These are phyloP conservation scores for Prosopocoilus inquinatus DNA, from an alignment of 2,888 invertebrate genomes.

Conservation along the genomic window DNA sequence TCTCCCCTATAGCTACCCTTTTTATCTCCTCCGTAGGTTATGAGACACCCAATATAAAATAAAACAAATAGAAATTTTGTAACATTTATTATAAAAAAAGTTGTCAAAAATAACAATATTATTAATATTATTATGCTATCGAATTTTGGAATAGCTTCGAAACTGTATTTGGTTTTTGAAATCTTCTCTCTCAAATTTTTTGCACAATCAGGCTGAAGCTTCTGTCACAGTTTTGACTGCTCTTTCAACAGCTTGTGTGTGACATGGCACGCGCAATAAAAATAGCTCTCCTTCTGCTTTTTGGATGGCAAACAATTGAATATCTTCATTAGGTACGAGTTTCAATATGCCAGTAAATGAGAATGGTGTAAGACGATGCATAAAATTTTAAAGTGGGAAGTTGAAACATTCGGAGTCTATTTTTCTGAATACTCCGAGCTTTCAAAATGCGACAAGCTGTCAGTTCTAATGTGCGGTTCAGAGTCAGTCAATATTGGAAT, in stretches of 20 bases:
- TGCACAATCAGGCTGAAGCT: conserved; percentile 6
- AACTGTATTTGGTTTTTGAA: background rate
- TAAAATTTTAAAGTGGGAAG: conserved; percentile 25
- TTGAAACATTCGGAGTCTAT: conserved; percentile 21
- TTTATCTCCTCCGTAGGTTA: too few species aligned
- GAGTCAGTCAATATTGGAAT: too few species aligned
- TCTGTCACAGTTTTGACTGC: conserved; percentile 14
- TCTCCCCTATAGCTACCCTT: too few species aligned
- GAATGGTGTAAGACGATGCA: conserved; percentile 22
- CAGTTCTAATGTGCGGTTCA: background rate
- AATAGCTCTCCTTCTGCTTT: conserved; percentile 13
- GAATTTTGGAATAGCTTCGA: background rate
- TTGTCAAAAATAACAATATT: background rate
- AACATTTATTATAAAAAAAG: too few species aligned
- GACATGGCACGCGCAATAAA: too few species aligned
- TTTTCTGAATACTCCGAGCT: background rate
- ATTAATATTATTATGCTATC: background rate
- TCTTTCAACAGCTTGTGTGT: conserved; percentile 16
- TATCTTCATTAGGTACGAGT: conserved; percentile 19
- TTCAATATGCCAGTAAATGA: conserved; percentile 30
- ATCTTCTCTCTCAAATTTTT: background rate
- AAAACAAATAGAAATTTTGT: too few species aligned
- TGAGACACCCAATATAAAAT: too few species aligned
- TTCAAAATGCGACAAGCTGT: background rate
- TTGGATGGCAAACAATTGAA: conserved; percentile 13